A percentile compares a stretch with the other conserved stretches of the same genome.
phyloP scores from a whole-genome alignment of 2,888 invertebrate genomes.

The Strigamia transsilvanica region DNA sequence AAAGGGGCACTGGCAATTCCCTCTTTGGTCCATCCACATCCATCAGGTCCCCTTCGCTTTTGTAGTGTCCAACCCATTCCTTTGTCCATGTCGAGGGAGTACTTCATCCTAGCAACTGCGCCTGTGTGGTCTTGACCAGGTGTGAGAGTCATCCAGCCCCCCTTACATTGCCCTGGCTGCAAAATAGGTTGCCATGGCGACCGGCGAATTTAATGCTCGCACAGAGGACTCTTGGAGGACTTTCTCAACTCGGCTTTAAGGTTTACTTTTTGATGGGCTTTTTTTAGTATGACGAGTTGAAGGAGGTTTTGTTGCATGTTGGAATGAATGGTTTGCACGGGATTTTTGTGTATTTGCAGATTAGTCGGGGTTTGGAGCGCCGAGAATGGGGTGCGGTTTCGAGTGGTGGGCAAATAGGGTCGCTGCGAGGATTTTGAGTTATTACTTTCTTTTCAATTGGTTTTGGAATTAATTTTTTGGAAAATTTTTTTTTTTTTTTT shows the following conservation, averaged over 20 bases:
- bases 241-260: conserved; percentile 28
- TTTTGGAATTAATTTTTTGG: not conserved
- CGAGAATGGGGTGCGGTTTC: no score
- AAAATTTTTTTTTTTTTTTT: no score
- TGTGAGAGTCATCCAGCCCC: conserved; percentile 41
- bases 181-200: conserved; percentile 32
- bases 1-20: conserved; percentile 34
- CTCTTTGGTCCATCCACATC: conserved; percentile 41
- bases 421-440: not conserved
- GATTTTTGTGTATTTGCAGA: conserved; percentile 1
- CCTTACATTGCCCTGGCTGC: conserved; percentile 26
- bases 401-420: not conserved
- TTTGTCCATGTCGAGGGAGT: conserved; percentile 41
- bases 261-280: conserved; percentile 18
- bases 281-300: not conserved
- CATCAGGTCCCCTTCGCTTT: conserved; percentile 38
- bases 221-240: conserved; percentile 31
- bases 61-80: conserved; percentile 41
- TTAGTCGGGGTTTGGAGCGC: not conserved
- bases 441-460: not conserved
- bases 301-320: not conserved
- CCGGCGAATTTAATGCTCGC: conserved; percentile 27
- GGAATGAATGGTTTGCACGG: not conserved
- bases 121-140: conserved; percentile 41
- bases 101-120: conserved; percentile 39